These are phyloP conservation scores for Cistogaster globosa DNA, from an alignment of 2,888 invertebrate species.

Conservation along the genomic window DNA sequence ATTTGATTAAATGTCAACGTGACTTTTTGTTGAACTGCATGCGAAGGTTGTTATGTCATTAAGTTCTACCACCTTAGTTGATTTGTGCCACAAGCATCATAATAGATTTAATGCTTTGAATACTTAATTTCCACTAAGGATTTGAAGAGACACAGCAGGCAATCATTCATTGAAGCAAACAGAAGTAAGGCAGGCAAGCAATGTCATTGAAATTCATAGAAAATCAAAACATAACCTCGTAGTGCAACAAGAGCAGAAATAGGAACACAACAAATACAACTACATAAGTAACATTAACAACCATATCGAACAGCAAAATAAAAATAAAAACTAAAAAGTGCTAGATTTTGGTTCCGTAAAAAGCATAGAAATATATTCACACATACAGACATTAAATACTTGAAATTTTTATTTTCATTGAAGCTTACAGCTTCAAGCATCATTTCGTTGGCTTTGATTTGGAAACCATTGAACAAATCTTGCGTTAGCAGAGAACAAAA, in stretches of 20 bases:
- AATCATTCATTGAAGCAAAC: slow-evolving; percentile 11
- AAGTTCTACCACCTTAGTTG: background rate
- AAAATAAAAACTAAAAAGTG: slow-evolving; percentile 60
- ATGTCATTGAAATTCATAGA: slow-evolving; percentile 69
- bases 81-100: slow-evolving; percentile 7
- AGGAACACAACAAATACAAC: slow-evolving; percentile 33
- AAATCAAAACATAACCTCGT: slow-evolving; percentile 67
- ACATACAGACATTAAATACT: slow-evolving; percentile 34
- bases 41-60: background rate
- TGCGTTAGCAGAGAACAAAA: slow-evolving; percentile 50
- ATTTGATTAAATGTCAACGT: slow-evolving; percentile 36
- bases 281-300: slow-evolving; percentile 26
- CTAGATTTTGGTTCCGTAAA: slow-evolving; percentile 50
- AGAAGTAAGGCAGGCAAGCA: slow-evolving; percentile 32
- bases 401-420: slow-evolving; percentile 62
- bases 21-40: background rate
- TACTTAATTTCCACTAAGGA: slow-evolving; percentile 39
- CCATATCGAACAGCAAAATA: slow-evolving; percentile 33
- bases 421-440: slow-evolving; percentile 62
- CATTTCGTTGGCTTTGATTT: slow-evolving; percentile 63
- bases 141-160: background rate
- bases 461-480: slow-evolving; percentile 67
- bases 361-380: slow-evolving; percentile 7
- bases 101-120: slow-evolving; percentile 4
- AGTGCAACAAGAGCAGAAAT: slow-evolving; percentile 38